Percentiles rank a stretch among this genome's conserved stretches.
phyloP scores from a whole-genome alignment of 1,140 invertebrate species.

The Pogonus chalceus region DNA sequence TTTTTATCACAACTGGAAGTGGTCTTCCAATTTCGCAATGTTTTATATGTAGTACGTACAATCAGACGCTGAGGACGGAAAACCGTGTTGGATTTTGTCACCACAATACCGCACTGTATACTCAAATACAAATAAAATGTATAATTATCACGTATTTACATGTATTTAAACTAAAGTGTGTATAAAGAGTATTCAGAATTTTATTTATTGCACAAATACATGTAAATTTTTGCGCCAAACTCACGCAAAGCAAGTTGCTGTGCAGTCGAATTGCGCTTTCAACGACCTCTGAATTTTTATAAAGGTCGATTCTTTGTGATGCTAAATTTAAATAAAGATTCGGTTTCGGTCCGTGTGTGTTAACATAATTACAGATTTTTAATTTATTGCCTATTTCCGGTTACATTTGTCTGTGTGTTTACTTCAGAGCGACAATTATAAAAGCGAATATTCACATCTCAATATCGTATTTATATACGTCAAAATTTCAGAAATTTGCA shows the following conservation, averaged over 20 bases:
- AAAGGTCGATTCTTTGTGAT: not conserved
- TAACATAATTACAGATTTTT: not conserved
- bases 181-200: not conserved
- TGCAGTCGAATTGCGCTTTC: no score
- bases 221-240: no score
- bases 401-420: not conserved
- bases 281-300: conserved; percentile 1
- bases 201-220: no score
- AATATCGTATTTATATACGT: no score
- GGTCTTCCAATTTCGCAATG: not conserved
- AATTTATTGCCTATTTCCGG: not conserved
- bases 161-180: not conserved
- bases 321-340: not conserved
- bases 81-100: not conserved
- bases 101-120: not conserved
- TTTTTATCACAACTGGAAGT: conserved; percentile 1
- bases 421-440: no score
- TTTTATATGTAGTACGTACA: not conserved
- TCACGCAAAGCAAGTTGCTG: no score
- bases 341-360: not conserved
- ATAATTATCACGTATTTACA: not conserved
- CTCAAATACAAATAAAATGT: not conserved
- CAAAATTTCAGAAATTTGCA: not conserved
- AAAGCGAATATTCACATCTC: no score
- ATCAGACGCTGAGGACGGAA: not conserved